Conservation (phyloP, 2,113 vertebrate species). For the Corythoichthys intestinalis region DNA sequence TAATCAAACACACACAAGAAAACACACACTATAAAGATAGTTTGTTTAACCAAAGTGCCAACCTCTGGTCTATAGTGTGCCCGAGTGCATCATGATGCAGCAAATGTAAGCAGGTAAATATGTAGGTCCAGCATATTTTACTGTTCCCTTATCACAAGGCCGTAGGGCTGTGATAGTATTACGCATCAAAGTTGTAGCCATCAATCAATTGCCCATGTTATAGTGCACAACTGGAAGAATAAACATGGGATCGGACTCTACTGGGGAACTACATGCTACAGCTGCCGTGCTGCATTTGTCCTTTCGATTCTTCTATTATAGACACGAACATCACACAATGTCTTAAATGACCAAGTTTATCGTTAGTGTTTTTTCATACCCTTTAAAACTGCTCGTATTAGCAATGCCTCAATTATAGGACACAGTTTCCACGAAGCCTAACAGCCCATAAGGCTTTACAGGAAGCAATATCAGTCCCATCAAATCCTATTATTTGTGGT, state of each 20-base stretch:
- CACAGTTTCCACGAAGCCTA: conserved; percentile 25
- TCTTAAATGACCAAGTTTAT: conserved; percentile 1
- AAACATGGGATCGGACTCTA: conserved; percentile 31
- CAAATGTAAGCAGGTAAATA: conserved; percentile 13
- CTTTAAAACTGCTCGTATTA: conserved; percentile 1
- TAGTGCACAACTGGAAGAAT: conserved; percentile 28
- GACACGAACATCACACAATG: conserved; percentile 14
- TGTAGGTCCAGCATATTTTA: neutral
- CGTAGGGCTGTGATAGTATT: conserved; percentile 40
- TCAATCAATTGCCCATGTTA: conserved; percentile 27
- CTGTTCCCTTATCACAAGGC: conserved; percentile 9
- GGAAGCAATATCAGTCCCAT: conserved; percentile 37
- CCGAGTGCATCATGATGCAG: conserved; percentile 4
- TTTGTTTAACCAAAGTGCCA: no score
- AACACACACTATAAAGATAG: no score
- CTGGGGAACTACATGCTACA: neutral
- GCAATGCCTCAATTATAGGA: conserved; percentile 16
- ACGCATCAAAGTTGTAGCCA: conserved; percentile 45
- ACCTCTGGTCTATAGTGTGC: conserved; percentile 1
- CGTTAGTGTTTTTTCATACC: neutral
- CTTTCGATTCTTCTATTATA: conserved; percentile 13
- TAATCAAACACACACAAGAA: no score
- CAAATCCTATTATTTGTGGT: conserved; percentile 51
- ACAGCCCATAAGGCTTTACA: conserved; percentile 19
- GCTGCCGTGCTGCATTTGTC: neutral